A percentile compares a stretch with the other conserved stretches of the same genome.
These are phyloP conservation scores for Ameiurus melas DNA, from an alignment of 2,113 vertebrate species.

Conservation along the genomic window DNA sequence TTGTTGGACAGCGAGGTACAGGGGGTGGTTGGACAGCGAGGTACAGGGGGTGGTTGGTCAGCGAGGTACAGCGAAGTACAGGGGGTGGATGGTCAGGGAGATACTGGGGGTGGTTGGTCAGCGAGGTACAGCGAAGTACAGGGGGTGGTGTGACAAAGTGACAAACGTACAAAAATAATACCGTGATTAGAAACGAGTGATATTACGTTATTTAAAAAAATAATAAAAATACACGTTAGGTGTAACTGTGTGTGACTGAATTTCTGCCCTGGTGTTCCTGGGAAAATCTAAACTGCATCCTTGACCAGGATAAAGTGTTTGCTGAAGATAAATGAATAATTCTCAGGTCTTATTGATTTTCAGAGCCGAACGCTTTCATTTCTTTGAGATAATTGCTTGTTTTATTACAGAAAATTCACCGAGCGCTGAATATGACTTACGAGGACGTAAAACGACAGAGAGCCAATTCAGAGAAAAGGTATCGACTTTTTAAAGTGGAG, in stretches of 20 bases:
- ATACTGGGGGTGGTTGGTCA: too few species aligned
- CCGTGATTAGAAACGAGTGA: neutral
- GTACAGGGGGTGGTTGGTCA: too few species aligned
- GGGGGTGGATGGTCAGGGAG: too few species aligned
- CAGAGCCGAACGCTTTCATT: slow-evolving; percentile 15
- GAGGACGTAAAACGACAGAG: slow-evolving; percentile 69
- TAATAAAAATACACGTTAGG: too few species aligned
- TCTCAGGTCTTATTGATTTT: slow-evolving; percentile 30
- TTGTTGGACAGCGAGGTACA: too few species aligned
- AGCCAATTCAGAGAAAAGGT: slow-evolving; percentile 75
- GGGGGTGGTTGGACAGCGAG: too few species aligned
- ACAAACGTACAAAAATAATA: neutral
- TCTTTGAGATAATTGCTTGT: slow-evolving; percentile 27
- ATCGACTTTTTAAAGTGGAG: neutral
- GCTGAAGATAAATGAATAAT: neutral
- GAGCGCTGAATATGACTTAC: slow-evolving; percentile 80
- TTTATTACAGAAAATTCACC: slow-evolving; percentile 84
- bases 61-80: too few species aligned
- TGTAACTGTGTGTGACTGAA: neutral
- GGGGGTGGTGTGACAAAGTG: neutral
- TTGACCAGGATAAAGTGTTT: neutral
- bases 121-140: too few species aligned
- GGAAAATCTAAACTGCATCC: neutral
- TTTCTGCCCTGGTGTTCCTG: neutral
- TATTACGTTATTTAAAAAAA: neutral